Evolutionary conservation across 1,140 invertebrate genomes (phyloP).

Genomic region (Aphelinus certus): DNA sequence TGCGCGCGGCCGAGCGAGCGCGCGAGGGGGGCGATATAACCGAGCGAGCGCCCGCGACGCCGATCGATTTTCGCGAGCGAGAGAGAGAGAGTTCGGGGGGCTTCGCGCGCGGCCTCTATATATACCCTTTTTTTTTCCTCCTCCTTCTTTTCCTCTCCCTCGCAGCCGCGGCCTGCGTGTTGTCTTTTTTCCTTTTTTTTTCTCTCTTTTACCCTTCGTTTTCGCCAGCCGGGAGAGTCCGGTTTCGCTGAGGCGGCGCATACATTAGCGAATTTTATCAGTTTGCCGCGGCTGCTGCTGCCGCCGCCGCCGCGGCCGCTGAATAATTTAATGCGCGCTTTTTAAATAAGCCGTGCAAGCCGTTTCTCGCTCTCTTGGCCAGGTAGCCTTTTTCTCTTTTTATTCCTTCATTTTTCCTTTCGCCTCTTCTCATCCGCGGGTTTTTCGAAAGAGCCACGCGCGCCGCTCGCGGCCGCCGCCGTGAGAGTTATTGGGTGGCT

Average conservation of each 20-base stretch:
- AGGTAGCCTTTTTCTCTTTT: too few relatives aligned
- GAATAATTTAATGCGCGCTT: conserved; percentile 30
- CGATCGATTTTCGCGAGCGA: conserved; percentile 37
- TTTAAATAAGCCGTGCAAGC: conserved; percentile 12
- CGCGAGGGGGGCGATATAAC: not conserved
- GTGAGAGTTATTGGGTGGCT: not conserved
- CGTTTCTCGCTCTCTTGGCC: conserved; percentile 10
- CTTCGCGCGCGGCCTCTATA: not conserved
- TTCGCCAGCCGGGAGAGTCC: conserved; percentile 8
- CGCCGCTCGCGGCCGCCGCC: too few relatives aligned
- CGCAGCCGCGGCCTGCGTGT: not conserved
- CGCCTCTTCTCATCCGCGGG: too few relatives aligned
- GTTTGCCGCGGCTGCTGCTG: not conserved
- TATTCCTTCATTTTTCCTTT: too few relatives aligned
- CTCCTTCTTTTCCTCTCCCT: conserved; percentile 27
- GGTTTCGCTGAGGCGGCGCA: conserved; percentile 34
- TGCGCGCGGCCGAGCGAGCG: conserved; percentile 14
- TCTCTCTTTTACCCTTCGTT: conserved; percentile 35
- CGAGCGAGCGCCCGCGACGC: not conserved
- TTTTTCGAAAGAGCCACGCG: too few relatives aligned
- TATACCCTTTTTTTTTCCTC: conserved; percentile 5
- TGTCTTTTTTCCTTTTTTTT: conserved; percentile 16
- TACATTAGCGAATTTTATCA: conserved; percentile 36
- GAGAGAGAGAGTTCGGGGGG: conserved; percentile 16
- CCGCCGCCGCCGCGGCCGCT: conserved; percentile 7